Conservation (phyloP, 2,797 vertebrate species). For the Sus cebifrons region DNA sequence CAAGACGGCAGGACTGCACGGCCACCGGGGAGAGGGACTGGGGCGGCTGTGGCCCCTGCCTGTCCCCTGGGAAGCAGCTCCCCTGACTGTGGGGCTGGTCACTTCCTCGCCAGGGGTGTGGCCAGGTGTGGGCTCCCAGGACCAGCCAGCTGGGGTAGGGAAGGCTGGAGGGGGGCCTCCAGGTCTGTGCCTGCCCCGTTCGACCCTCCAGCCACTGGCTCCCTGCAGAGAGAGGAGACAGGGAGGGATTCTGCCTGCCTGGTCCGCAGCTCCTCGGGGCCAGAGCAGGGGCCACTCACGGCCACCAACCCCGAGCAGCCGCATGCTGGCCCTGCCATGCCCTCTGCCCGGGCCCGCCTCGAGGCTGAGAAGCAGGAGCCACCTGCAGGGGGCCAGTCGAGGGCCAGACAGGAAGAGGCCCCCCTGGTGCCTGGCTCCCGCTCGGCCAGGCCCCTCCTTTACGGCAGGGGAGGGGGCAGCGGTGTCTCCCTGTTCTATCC, state of each 20-base stretch:
- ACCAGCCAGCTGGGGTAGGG: not conserved
- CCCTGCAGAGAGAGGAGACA: not conserved
- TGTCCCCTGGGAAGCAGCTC: not conserved
- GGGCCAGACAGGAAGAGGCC: not conserved
- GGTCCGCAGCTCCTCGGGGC: no score
- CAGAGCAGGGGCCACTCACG: not conserved
- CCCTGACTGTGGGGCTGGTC: not conserved
- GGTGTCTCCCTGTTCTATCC: not conserved
- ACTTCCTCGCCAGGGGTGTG: not conserved
- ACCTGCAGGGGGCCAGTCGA: not conserved
- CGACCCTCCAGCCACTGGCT: rapidly evolving
- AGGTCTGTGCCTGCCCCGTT: not conserved
- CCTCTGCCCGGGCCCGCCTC: not conserved
- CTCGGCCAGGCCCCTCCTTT: not conserved
- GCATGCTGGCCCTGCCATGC: no score
- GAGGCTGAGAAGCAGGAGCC: not conserved
- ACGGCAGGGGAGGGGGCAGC: not conserved
- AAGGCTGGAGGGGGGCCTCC: not conserved
- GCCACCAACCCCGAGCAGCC: not conserved
- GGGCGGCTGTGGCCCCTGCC: not conserved
- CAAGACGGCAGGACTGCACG: not conserved
- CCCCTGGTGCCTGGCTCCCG: not conserved
- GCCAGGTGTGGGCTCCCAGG: not conserved
- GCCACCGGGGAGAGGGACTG: not conserved
- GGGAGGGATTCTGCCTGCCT: no score